Percentiles rank a stretch among this genome's conserved stretches.
Evolutionary conservation across 2,113 vertebrate genomes (phyloP).

Genomic region (Psammodynastes pulverulentus): DNA sequence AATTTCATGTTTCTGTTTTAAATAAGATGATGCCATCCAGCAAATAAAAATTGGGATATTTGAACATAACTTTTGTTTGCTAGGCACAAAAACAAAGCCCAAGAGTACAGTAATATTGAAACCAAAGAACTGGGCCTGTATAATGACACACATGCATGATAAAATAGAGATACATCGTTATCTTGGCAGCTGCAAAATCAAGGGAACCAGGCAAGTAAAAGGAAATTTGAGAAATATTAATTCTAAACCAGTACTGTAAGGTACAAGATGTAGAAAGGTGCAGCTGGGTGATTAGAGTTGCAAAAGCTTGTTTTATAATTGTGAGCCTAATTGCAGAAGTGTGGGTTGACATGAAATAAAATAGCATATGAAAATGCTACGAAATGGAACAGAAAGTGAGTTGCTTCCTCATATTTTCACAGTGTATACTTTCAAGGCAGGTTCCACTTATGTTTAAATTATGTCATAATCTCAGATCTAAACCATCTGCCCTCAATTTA

Average conservation of each 20-base stretch:
- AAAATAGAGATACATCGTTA: not conserved
- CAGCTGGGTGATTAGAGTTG: not conserved
- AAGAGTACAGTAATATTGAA: not conserved
- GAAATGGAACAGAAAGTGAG: not conserved
- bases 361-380: not conserved
- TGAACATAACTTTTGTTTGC: not conserved
- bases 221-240: not conserved
- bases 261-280: not conserved
- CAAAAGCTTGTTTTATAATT: not conserved
- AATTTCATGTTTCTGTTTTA: not conserved
- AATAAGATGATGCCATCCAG: not conserved
- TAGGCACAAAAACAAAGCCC: not conserved
- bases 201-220: not conserved
- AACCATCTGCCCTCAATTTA: not conserved
- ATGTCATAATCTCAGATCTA: not conserved
- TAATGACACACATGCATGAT: not conserved
- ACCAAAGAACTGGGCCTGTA: not conserved
- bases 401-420: not conserved
- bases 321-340: not conserved
- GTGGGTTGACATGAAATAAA: not conserved
- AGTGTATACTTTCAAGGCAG: not conserved
- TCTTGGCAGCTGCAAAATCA: not conserved
- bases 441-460: not conserved
- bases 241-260: not conserved
- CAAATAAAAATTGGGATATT: not conserved